Evolutionary conservation across 2,797 vertebrate genomes (phyloP).

Genomic region (Kryptopterus vitreolus): DNA sequence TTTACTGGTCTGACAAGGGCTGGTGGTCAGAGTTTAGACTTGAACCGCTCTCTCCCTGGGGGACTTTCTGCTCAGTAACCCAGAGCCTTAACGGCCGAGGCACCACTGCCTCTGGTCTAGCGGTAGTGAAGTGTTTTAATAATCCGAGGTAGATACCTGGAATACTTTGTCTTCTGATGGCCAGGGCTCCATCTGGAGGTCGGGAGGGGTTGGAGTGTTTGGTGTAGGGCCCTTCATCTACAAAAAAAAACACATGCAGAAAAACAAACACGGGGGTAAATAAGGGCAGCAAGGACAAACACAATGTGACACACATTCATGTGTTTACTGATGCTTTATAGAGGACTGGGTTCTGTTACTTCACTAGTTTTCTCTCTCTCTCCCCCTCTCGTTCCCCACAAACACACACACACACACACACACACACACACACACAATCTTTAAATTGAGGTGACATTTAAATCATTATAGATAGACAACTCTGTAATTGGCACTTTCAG

Average conservation of each 20-base stretch:
- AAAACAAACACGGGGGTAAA: constrained; percentile 6
- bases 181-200: constrained; percentile 91
- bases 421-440: not conserved
- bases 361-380: not conserved
- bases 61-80: too few relatives aligned
- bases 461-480: too few relatives aligned
- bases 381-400: not conserved
- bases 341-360: not conserved
- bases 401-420: not conserved
- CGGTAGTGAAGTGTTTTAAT: not conserved
- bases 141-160: constrained; percentile 78
- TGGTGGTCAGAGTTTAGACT: too few relatives aligned
- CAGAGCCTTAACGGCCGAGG: too few relatives aligned
- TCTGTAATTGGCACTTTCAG: not conserved
- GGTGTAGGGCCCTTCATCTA: constrained; percentile 98
- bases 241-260: constrained; percentile 69
- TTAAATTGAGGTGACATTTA: not conserved
- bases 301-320: not conserved
- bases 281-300: constrained; percentile 18
- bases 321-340: not conserved
- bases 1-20: too few relatives aligned
- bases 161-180: constrained; percentile 97
- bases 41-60: too few relatives aligned
- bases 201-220: constrained; percentile 91
- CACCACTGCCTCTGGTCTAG: not conserved